These are phyloP conservation scores for Gallinago nigripennis DNA, from an alignment of 2,797 vertebrate genomes.

Conservation along the genomic window DNA sequence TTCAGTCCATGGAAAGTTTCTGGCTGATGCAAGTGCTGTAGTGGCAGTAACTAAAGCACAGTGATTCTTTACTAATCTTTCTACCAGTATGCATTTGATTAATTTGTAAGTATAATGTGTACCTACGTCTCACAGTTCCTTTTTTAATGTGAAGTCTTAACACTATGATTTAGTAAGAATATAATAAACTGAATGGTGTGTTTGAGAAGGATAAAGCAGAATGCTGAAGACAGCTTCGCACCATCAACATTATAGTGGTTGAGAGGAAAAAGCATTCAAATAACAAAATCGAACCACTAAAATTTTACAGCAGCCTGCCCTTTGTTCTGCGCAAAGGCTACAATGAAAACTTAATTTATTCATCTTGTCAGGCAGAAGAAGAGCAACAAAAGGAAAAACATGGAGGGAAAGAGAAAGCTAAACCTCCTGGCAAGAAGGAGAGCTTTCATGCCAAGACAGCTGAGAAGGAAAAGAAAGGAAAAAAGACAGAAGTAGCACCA, in stretches of 20 bases:
- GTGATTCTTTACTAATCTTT: neutral
- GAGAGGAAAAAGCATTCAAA: neutral
- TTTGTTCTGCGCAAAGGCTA: neutral
- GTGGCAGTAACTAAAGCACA: neutral
- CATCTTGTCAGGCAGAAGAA: slow-evolving; percentile 70
- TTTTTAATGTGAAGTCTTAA: neutral
- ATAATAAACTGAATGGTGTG: neutral
- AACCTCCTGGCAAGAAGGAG: slow-evolving; percentile 66
- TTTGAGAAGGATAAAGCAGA: neutral
- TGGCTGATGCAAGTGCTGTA: neutral
- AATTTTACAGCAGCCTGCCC: neutral
- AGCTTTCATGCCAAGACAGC: slow-evolving; percentile 59
- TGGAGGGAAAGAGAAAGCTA: slow-evolving; percentile 42
- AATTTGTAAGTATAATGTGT: neutral
- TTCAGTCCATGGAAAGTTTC: neutral
- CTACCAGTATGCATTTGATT: neutral
- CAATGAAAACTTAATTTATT: neutral
- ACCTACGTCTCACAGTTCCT: neutral
- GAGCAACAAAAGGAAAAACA: slow-evolving; percentile 63
- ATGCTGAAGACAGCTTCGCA: neutral
- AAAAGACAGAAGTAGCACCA: slow-evolving; percentile 42
- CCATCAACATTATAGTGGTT: neutral
- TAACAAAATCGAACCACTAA: neutral
- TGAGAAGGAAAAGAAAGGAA: slow-evolving; percentile 79
- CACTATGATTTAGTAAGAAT: neutral